A percentile compares a stretch with the other conserved stretches of the same genome.
Evolutionary conservation across 2,113 vertebrate genomes (phyloP).

Genomic region (Ailurus styani): DNA sequence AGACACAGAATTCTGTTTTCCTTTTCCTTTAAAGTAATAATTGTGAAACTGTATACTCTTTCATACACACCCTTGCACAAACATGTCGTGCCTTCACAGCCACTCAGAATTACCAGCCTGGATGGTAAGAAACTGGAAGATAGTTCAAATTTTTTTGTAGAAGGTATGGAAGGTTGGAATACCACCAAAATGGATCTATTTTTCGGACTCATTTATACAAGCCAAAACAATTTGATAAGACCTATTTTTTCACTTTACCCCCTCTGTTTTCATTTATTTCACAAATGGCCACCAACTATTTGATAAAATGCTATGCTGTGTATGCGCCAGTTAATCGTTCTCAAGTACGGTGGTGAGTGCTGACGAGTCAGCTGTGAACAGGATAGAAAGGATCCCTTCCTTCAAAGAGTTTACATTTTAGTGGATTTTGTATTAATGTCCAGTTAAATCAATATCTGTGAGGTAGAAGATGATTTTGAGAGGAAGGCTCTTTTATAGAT

Average conservation of each 20-base stretch:
- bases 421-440: not conserved
- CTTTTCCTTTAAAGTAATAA: not conserved
- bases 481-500: not conserved
- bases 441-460: not conserved
- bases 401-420: not conserved
- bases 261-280: not conserved
- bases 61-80: not conserved
- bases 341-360: not conserved
- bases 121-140: not conserved
- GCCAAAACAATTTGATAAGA: not conserved
- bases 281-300: not conserved
- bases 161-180: not conserved
- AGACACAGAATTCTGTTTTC: not conserved
- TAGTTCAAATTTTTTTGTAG: not conserved
- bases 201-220: not conserved
- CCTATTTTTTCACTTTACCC: not conserved
- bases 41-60: not conserved
- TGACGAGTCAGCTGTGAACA: not conserved
- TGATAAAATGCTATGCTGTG: not conserved
- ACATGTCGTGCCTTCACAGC: not conserved
- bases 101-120: not conserved
- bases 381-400: not conserved
- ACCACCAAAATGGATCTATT: not conserved
- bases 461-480: not conserved
- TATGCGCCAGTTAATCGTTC: not conserved